Evolutionary conservation across 2,888 invertebrate species (phyloP).

Genomic region (Dascillus cervinus): DNA sequence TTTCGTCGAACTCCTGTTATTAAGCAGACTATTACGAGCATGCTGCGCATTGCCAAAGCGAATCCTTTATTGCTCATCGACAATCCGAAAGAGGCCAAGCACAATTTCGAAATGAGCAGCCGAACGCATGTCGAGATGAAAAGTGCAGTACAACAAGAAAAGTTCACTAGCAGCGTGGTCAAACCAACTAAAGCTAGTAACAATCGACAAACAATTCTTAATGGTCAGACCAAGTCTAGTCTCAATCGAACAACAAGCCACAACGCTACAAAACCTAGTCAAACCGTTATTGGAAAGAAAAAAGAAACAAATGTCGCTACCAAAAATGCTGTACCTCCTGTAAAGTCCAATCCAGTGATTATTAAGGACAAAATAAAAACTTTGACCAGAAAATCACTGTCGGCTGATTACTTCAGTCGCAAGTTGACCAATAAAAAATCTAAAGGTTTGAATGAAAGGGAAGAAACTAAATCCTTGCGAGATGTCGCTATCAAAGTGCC

Average conservation of each 20-base stretch:
- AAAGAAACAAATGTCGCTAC: not conserved
- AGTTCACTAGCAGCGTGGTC: not conserved
- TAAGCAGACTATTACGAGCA: constrained; percentile 30
- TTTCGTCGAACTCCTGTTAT: constrained; percentile 24
- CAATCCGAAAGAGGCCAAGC: constrained; percentile 3
- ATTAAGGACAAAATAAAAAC: not conserved
- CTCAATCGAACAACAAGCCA: too few relatives aligned
- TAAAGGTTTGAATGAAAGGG: constrained; percentile 1
- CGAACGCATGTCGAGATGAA: not conserved
- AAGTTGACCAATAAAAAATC: not conserved
- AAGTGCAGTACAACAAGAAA: not conserved
- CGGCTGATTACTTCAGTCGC: constrained; percentile 7
- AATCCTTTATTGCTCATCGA: constrained; percentile 15
- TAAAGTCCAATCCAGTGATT: too few relatives aligned
- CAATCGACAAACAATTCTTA: too few relatives aligned
- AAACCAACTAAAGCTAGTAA: not conserved
- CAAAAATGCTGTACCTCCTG: not conserved
- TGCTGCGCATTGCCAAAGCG: constrained; percentile 17
- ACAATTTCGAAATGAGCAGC: not conserved
- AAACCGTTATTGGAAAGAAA: not conserved
- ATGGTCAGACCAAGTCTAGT: too few relatives aligned
- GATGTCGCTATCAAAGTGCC: constrained; percentile 10
- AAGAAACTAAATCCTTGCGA: not conserved
- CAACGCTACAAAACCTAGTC: too few relatives aligned
- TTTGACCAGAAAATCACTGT: not conserved